Conservation (phyloP, 1,140 invertebrate genomes). For the Venustaconcha ellipsiformis region DNA sequence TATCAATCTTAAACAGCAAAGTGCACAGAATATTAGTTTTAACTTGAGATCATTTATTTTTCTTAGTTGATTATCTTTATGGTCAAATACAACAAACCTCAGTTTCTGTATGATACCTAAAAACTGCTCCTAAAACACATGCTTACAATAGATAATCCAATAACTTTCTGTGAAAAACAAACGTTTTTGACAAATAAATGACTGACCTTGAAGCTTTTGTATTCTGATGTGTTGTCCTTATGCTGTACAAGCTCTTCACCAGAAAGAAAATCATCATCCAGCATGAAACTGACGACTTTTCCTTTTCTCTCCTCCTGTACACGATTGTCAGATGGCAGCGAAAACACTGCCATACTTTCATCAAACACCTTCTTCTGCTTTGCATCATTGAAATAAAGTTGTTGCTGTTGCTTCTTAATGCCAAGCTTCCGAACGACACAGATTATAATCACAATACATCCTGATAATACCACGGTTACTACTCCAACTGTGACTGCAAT, state of each 20-base stretch:
- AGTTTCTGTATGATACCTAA: too few species aligned
- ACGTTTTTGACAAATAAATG: too few species aligned
- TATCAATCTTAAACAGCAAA: too few species aligned
- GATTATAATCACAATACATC: conserved; percentile 23
- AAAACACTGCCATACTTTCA: conserved; percentile 31
- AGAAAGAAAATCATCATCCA: conserved; percentile 31
- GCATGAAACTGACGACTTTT: conserved; percentile 29
- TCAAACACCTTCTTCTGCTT: conserved; percentile 25
- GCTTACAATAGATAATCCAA: too few species aligned
- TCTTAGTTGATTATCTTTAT: too few species aligned
- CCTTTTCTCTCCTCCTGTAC: conserved; percentile 20
- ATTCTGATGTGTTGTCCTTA: neutral
- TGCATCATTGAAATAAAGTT: conserved; percentile 22
- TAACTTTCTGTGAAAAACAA: too few species aligned
- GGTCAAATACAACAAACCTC: too few species aligned
- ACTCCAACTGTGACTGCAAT: conserved; percentile 28
- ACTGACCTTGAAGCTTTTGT: too few species aligned
- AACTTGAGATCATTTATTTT: too few species aligned
- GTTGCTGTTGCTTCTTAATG: conserved; percentile 17
- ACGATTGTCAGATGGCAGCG: conserved; percentile 31
- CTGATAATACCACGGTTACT: conserved; percentile 27
- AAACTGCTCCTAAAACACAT: too few species aligned
- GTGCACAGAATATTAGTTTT: too few species aligned
- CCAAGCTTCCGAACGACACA: conserved; percentile 30
- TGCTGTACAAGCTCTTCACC: conserved; percentile 28